Evolutionary conservation across 2,888 invertebrate species (phyloP).

Genomic region (Mythimna pallens): DNA sequence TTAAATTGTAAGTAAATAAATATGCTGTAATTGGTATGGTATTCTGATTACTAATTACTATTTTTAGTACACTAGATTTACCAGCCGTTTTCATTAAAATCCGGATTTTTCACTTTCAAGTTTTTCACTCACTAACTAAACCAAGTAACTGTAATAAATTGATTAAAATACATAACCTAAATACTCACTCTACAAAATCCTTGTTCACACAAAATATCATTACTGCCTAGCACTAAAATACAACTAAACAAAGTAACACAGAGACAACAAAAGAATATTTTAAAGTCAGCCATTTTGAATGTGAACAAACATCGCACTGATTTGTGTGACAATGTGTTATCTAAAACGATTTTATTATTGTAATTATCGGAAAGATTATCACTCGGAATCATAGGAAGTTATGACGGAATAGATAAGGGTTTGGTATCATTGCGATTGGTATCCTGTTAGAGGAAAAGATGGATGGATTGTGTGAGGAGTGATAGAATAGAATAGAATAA

Average conservation of each 20-base stretch:
- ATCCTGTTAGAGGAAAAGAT: not conserved
- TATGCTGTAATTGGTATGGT: too few relatives aligned
- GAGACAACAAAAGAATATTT: constrained; percentile 69
- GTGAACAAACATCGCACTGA: constrained; percentile 68
- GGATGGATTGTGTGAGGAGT: too few relatives aligned
- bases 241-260: constrained; percentile 66
- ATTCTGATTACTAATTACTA: not conserved
- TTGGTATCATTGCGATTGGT: not conserved
- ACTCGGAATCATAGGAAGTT: constrained; percentile 30
- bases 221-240: constrained; percentile 56
- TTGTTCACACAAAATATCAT: constrained; percentile 76
- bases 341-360: constrained; percentile 51
- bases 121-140: too few relatives aligned
- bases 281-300: constrained; percentile 74
- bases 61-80: constrained; percentile 7
- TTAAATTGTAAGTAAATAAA: too few relatives aligned
- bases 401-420: constrained; percentile 45
- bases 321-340: constrained; percentile 54
- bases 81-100: constrained; percentile 12
- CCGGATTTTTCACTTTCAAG: not conserved
- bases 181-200: constrained; percentile 82
- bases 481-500: too few relatives aligned
- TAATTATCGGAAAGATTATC: constrained; percentile 64
- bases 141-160: too few relatives aligned
- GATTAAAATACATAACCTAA: not conserved